Evolutionary conservation across 2,113 vertebrate genomes (phyloP).

Genomic region (Cyprinodon brontotheroides): DNA sequence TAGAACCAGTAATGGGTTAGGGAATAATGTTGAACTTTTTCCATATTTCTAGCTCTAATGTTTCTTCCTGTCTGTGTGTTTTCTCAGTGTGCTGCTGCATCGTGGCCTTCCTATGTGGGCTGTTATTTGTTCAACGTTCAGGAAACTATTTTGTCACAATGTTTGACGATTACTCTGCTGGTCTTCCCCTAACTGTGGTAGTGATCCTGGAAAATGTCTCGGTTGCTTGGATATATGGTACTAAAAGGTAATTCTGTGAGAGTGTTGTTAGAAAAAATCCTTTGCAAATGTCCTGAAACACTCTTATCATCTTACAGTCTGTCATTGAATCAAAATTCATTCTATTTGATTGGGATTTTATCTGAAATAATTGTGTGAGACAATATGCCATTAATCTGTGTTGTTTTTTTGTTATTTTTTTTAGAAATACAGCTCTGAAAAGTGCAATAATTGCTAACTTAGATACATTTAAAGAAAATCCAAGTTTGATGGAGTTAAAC

Average conservation of each 20-base stretch:
- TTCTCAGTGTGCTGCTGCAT: constrained; percentile 90
- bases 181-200: constrained; percentile 92
- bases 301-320: background rate
- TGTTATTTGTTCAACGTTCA: constrained; percentile 97
- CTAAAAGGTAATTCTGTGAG: constrained; percentile 86
- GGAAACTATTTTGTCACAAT: constrained; percentile 99
- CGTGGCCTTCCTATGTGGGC: constrained; percentile 91
- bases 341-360: background rate
- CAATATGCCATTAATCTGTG: no score
- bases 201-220: constrained; percentile 97
- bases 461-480: background rate
- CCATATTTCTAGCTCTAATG: background rate
- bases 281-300: background rate
- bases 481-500: background rate
- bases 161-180: constrained; percentile 98
- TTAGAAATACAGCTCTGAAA: background rate
- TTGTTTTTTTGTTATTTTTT: background rate
- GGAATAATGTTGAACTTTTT: background rate
- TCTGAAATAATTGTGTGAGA: background rate
- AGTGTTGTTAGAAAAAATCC: background rate
- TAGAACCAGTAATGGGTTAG: constrained; percentile 12
- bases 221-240: constrained; percentile 97
- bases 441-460: background rate
- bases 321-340: background rate
- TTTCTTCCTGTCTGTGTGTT: constrained; percentile 21